A percentile compares a stretch with the other conserved stretches of the same genome.
phyloP scores from a whole-genome alignment of 1,140 invertebrate species.

The Lethrus apterus region DNA sequence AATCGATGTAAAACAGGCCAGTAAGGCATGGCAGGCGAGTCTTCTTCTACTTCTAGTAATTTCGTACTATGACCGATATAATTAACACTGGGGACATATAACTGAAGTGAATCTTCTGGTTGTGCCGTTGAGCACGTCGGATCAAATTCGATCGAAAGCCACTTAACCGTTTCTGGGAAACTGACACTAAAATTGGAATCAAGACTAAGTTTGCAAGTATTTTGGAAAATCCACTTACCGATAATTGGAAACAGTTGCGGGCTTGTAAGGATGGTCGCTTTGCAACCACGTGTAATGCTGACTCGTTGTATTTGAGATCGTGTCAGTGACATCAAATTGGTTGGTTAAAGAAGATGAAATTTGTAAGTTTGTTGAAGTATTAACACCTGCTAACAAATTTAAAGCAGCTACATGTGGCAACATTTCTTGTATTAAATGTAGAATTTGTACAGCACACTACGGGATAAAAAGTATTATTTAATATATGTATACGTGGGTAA shows the following conservation, averaged over 20 bases:
- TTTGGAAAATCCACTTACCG: conserved; percentile 45
- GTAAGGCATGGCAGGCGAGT: conserved; percentile 44
- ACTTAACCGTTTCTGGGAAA: conserved; percentile 83
- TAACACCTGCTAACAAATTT: conserved; percentile 56
- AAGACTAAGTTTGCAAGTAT: conserved; percentile 2
- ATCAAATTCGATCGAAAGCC: conserved; percentile 91
- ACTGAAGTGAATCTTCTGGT: conserved; percentile 83
- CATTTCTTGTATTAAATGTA: conserved; percentile 85
- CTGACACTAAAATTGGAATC: conserved; percentile 56
- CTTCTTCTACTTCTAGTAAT: conserved; percentile 25
- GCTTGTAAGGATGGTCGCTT: conserved; percentile 95
- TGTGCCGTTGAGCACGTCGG: conserved; percentile 87
- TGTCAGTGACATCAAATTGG: conserved; percentile 25
- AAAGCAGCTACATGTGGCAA: conserved; percentile 82
- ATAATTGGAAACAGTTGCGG: conserved; percentile 79
- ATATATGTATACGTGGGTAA: no score
- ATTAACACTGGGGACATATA: conserved; percentile 62
- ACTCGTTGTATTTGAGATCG: conserved; percentile 55
- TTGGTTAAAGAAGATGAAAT: conserved; percentile 22
- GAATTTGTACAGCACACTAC: conserved; percentile 81
- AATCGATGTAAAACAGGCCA: conserved; percentile 70
- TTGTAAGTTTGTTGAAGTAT: conserved; percentile 17
- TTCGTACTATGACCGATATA: conserved; percentile 1
- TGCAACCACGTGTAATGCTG: conserved; percentile 88
- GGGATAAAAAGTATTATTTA: neutral